Evolutionary conservation across 2,113 vertebrate genomes (phyloP).

Genomic region (Etheostoma cragini): DNA sequence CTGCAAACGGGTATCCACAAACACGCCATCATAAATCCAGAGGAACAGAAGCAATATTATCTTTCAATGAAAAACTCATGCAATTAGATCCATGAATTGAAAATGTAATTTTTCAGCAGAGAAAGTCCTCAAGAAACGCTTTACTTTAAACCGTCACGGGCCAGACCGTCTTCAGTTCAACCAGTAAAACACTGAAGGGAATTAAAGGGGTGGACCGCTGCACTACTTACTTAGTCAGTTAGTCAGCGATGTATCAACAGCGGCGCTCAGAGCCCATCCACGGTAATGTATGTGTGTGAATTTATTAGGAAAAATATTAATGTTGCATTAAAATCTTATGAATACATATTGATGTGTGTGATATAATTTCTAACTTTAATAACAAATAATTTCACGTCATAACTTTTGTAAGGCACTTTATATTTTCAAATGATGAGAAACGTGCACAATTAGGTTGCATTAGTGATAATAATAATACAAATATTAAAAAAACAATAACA

Average conservation of each 20-base stretch:
- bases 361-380: too few relatives aligned
- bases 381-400: too few relatives aligned
- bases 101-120: background rate
- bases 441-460: too few relatives aligned
- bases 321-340: background rate
- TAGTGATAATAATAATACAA: too few relatives aligned
- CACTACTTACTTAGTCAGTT: background rate
- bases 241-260: slow-evolving; percentile 74
- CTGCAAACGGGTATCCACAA: slow-evolving; percentile 13
- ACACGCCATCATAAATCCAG: slow-evolving; percentile 45
- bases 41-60: background rate
- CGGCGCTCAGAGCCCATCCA: slow-evolving; percentile 74
- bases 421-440: too few relatives aligned
- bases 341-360: too few relatives aligned
- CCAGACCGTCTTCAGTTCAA: background rate
- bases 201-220: slow-evolving; percentile 36
- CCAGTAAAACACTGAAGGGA: slow-evolving; percentile 12
- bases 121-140: background rate
- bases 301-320: background rate
- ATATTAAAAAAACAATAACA: too few relatives aligned
- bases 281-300: slow-evolving; percentile 18
- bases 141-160: background rate
- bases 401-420: too few relatives aligned
- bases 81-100: rapidly evolving
- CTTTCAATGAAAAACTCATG: rapidly evolving